Evolutionary conservation across 2,888 invertebrate genomes (phyloP), one percentile per base, ranked within the genome.

Genomic region (Phyllotreta striolata): DNA sequence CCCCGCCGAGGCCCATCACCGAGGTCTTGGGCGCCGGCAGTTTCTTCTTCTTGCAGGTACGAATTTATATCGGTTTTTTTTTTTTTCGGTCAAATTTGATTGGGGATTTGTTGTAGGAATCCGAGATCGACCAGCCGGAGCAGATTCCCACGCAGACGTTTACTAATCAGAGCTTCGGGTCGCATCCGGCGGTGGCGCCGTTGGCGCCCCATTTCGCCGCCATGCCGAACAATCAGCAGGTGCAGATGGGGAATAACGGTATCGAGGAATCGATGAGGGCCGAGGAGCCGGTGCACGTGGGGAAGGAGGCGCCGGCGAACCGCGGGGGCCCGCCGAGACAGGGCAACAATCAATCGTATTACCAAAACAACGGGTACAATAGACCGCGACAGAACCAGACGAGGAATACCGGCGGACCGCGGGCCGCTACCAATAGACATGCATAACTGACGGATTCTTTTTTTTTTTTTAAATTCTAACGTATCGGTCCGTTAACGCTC

Each of bases 121-220:
- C 95, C 14, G 95, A 95, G 82, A 85, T 93, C 69, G 93, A 93
- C 79, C 89, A 90, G 55, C 83, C 82, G 46, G 86, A 85, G 70
- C 82, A 83, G 41, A 93, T 94, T 76, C 91, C 92, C 24, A 88
- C 91, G 35, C 92, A 93, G 82, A 93, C 93, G 47, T 94, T 91
- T 81, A 93, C 93, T 60, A 94, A 94, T 82, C 93, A 92, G 79
- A 91, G 88, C 77, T 93, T 89, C 79, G 82, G 85, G 14, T 85
- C 85, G 1, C 85, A 85, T 12, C 85, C 85, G 8, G 85, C 85
- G 8, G 85, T 86, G 71, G 86, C 85, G 2, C 81, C 85, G 2
- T 81, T 86, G 78, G 85, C 87, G 62, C 86, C 86, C 24, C 79
- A 79, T 64, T 80, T 78, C 69, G 55, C 64, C 7, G 13, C 49